Evolutionary conservation across 2,888 invertebrate species (phyloP), one percentile per base, ranked within the genome.

Genomic region (Saturnia japonica): DNA sequence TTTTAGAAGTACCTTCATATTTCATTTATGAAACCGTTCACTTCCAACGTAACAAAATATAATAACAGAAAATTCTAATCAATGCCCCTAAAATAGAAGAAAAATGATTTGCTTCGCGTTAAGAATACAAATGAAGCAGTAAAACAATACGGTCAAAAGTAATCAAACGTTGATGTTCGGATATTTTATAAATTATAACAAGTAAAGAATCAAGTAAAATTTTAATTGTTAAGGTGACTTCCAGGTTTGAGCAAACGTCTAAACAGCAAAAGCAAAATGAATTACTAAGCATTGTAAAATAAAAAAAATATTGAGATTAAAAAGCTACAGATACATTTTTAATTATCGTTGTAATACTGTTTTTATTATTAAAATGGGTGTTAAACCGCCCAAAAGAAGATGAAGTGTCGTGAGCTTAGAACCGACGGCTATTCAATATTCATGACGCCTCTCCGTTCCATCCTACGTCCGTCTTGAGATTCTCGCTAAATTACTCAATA

Each of bases 351-450:
- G 74, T 78, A 77, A 78, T 77, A 72, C 74, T 40, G n/a, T 76
- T 80, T 82, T 81, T 79, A 81, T 80, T 82, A 82, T 85, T 82
- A 82, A 83, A 81, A 77, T 76, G 74, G 75, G 76, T 79, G 82
- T 80, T 81, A 79, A 76, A 80, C 77, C 77, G 72, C 74, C 79
- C 25, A 80, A 82, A 83, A 81, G 84, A 81, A 83, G 82, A 84
- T 84, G 82, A 84, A 84, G 81, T 72, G 70, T 67, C 78, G 74
- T 75, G 75, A 78, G 78, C 78, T 80, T 78, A 78, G 80, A 79
- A 78, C 78, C 73, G 77, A 79, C 74, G 78, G 80, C 80, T 83
- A 82, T 85, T 85, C 81, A 85, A 85, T 85, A 85, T 86, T 86
- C 86, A 86, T 85, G 81, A 76, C 79, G 76, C 76, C 28, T 28